Percentiles rank a stretch among this genome's conserved stretches.
Conservation (phyloP, 2,797 vertebrate species). For the Trichosurus vulpecula region DNA sequence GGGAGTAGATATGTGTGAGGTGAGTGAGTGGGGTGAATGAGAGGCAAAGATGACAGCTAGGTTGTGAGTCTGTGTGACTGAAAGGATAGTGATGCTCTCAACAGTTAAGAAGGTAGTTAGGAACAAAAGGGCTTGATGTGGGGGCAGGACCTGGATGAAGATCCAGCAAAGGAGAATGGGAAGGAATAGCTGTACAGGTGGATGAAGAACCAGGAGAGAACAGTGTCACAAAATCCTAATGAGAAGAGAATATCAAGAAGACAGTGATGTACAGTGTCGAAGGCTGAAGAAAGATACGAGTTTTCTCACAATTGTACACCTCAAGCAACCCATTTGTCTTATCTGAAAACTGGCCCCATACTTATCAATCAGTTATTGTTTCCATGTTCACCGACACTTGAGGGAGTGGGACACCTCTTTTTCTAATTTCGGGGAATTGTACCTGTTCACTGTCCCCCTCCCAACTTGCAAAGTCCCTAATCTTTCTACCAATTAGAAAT, state of each 20-base stretch:
- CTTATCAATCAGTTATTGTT: background rate
- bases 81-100: background rate
- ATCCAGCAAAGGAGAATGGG: background rate
- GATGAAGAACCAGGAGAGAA: background rate
- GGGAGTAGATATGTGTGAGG: background rate
- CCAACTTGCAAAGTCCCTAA: background rate
- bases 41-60: background rate
- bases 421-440: background rate
- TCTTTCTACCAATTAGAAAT: no score
- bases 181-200: background rate
- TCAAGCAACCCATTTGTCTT: background rate
- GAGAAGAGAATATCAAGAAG: background rate
- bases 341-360: background rate
- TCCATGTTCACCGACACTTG: background rate
- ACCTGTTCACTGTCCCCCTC: background rate
- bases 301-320: background rate
- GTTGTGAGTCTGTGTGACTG: background rate
- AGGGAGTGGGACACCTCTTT: background rate
- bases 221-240: background rate
- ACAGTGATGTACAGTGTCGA: background rate
- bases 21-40: no score
- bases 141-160: background rate
- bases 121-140: background rate
- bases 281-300: background rate
- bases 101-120: background rate